Percentiles rank a stretch among this genome's conserved stretches.
phyloP scores from a whole-genome alignment of 2,888 invertebrate genomes.

The Ariolimax columbianus region DNA sequence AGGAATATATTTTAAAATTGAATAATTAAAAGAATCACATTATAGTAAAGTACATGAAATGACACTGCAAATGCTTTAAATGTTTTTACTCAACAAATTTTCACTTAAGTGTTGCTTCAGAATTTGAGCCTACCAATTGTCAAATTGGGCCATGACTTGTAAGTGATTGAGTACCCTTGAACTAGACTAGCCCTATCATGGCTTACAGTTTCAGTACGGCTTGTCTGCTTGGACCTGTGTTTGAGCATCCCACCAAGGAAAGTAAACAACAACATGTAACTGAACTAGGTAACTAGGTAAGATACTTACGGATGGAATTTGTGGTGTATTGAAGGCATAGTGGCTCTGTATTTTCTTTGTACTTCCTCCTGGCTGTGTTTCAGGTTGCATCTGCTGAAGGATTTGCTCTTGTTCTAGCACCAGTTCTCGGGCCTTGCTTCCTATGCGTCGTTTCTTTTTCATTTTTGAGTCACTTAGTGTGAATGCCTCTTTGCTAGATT shows the following conservation, averaged over 20 bases:
- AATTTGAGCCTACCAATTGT: too few species aligned
- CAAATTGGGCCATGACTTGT: too few species aligned
- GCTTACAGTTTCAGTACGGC: background rate
- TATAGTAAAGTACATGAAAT: too few species aligned
- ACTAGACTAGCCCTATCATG: too few species aligned
- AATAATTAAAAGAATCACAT: too few species aligned
- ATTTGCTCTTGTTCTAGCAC: conserved; percentile 60
- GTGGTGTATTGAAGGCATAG: conserved; percentile 74
- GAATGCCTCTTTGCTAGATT: conserved; percentile 72
- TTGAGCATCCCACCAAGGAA: background rate
- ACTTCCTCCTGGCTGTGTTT: conserved; percentile 42
- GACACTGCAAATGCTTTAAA: too few species aligned
- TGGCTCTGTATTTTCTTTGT: conserved; percentile 65
- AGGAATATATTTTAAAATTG: too few species aligned
- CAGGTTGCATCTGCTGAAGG: conserved; percentile 50
- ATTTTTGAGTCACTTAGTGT: conserved; percentile 69
- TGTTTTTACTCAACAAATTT: too few species aligned
- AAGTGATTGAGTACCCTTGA: too few species aligned
- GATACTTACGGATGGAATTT: conserved; percentile 71
- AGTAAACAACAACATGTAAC: background rate
- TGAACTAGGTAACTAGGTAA: too few species aligned
- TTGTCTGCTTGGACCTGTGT: background rate
- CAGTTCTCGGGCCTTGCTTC: conserved; percentile 67
- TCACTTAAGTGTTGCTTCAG: too few species aligned
- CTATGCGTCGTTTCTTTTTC: conserved; percentile 69